A percentile compares a stretch with the other conserved stretches of the same genome.
phyloP scores from a whole-genome alignment of 1,140 invertebrate genomes.

The Goniozus legneri region DNA sequence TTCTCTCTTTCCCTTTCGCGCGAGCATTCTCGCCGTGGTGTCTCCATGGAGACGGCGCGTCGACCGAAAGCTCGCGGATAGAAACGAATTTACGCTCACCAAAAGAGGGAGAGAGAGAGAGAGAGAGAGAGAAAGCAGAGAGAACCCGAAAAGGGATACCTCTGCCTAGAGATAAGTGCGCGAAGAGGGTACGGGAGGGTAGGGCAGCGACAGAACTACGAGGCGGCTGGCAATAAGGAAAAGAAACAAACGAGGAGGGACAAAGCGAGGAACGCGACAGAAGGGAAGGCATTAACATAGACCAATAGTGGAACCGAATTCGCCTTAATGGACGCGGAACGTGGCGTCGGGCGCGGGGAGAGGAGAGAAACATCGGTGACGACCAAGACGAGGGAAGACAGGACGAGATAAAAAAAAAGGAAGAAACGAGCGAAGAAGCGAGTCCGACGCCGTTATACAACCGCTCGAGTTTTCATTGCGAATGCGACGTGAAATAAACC shows the following conservation, averaged over 20 bases:
- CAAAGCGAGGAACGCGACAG: no score
- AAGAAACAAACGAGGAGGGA: no score
- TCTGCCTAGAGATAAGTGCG: no score
- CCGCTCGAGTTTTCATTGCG: no score
- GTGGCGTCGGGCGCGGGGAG: background rate
- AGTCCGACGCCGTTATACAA: no score
- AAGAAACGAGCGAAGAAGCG: conserved; percentile 4
- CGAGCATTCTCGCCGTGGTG: conserved; percentile 7
- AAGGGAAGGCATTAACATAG: no score
- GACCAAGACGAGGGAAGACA: background rate
- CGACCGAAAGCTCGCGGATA: conserved; percentile 16
- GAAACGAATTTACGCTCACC: conserved; percentile 14
- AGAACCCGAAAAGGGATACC: conserved; percentile 7
- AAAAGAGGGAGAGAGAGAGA: background rate
- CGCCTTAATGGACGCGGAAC: no score
- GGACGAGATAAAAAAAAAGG: background rate
- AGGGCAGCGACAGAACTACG: no score
- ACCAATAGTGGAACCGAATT: no score
- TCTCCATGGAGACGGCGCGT: conserved; percentile 28
- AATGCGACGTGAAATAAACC: no score
- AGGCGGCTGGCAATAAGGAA: no score
- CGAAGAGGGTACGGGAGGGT: no score
- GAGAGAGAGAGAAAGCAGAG: conserved; percentile 1
- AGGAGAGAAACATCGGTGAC: conserved; percentile 3
- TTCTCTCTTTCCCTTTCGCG: conserved; percentile 11